Evolutionary conservation across 2,113 vertebrate genomes (phyloP), one percentile per base, ranked within the genome.

Genomic region (Pedionomus torquatus): DNA sequence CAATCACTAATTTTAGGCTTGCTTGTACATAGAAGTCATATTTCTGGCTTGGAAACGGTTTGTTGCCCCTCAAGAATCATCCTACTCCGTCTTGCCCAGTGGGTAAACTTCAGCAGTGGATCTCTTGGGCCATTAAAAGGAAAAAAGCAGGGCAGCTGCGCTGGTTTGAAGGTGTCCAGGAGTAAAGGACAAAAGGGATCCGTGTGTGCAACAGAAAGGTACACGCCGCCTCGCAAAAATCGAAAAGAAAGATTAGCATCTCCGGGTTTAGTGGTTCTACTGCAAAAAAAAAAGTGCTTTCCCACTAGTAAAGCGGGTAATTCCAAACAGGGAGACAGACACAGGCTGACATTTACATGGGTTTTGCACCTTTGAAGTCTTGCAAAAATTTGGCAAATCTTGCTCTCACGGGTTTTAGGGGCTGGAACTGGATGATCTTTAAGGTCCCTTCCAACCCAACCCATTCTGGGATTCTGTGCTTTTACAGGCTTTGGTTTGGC

Each of bases 1-100:
- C 71, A 33, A 57, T 43, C 65, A 41, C 90, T 90, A 72, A 95
- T 95, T 98, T 97, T 92, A 95, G 95, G 5, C 68, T 85, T 9
- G 25, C 11, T 68, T 78, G 70, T 21, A 10, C 2, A 71, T 80
- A 69, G 60, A 65, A 96, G 63, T 77, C 35, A 8, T 49, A 17
- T 43, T 78, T 89, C 48, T 72, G 66, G 6, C 70, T 66, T 76
- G 63, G 64, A 79, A 70, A 91, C 4, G 3, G 9, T 63, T 69
- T 92, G 77, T 44, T 87, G 64, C 54, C 88, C 25, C 63, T 89
- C 8, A 13, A 51, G 91, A 17, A 41, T n/a, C 28, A 48, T 41
- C 43, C 48, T 24, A 4, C 17, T 55, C 39, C 2, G 1, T 23
- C 61, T 24, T 10, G 5, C 8, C 63, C 20, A 74, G 71, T 15